Percentiles rank a stretch among this genome's conserved stretches.
Conservation (phyloP, 2,888 invertebrate genomes). For the Nesidiocoris tenuis region DNA sequence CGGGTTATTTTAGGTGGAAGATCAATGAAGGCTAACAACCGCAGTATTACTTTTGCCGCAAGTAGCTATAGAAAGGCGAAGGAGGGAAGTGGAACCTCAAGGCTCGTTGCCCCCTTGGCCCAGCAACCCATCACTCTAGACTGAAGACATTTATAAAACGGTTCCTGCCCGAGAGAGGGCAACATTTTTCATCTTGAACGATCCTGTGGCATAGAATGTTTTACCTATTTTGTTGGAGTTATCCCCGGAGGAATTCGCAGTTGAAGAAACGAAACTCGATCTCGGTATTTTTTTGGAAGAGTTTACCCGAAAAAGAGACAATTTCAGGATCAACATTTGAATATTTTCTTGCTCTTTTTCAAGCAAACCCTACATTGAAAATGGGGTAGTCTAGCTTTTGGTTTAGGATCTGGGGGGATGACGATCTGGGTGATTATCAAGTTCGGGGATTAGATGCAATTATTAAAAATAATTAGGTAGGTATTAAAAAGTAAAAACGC, state of each 20-base stretch:
- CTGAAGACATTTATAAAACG: not conserved
- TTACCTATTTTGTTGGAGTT: not conserved
- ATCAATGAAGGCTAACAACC: conserved; percentile 29
- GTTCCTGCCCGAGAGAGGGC: not conserved
- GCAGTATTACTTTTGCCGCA: conserved; percentile 21
- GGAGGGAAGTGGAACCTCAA: not conserved
- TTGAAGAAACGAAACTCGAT: too few species aligned
- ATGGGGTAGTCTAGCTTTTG: too few species aligned
- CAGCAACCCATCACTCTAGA: not conserved
- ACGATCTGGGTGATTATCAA: too few species aligned
- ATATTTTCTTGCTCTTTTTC: too few species aligned
- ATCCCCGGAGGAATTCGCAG: not conserved
- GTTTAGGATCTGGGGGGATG: too few species aligned
- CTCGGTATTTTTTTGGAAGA: too few species aligned
- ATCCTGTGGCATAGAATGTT: not conserved
- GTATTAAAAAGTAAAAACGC: too few species aligned
- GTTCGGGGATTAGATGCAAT: too few species aligned
- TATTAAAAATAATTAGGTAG: too few species aligned
- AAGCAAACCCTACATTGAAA: too few species aligned
- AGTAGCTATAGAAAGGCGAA: not conserved
- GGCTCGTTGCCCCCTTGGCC: not conserved
- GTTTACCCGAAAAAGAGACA: too few species aligned
- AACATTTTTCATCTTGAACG: not conserved
- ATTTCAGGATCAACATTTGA: too few species aligned
- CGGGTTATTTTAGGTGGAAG: conserved; percentile 20